Base-by-base conservation (phyloP, 2,797 vertebrate species). In the Clarias laeviceps region DNA sequence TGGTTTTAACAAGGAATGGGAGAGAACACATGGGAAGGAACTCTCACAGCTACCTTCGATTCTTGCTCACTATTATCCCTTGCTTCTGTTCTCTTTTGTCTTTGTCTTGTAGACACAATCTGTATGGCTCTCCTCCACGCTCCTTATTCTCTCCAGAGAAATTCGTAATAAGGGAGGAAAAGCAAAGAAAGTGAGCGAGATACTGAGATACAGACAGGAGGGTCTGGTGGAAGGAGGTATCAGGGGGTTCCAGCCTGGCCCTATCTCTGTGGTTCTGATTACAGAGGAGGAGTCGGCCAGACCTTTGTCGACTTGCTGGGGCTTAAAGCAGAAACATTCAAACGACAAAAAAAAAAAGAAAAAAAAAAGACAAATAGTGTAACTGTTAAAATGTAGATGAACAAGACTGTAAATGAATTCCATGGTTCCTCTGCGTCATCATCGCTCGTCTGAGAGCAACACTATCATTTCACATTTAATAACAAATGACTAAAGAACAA, bases 61-160 rank as follows among this genome's bases (percentile, higher is more conserved):
- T 85, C 61, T 65, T 84, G 78, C 85, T 76, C 77, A 79, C 83
- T 79, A 66, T 78, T 70, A 82, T 72, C 62, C 70, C 64, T 27
- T 9, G 22, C 79, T 65, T 68, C 64, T n/a, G 11, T 72, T 76
- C 84, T 82, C 66, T 64, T 88, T 83, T 85, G 77, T 88, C 83
- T 87, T 82, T 85, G 85, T 87, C 87, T 85, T 80, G 66, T 78
- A 86, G 80, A 87, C 80, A 80, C 70, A 82, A 78, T 85, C 87
- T 85, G 61, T 87, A 82, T 66, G 59, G 66, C 72, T 84, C 56
- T 83, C 84, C 66, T 87, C 73, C 82, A 84, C 76, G 6, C 56
- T 61, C 69, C 80, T 82, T 32, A 79, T 66, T 85, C 84, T 84
- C 85, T 73, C 78, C 59, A 79, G 86, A 89, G 83, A 66, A 78